Evolutionary conservation across 2,113 vertebrate genomes (phyloP).

Genomic region (Orthonyx spaldingii): DNA sequence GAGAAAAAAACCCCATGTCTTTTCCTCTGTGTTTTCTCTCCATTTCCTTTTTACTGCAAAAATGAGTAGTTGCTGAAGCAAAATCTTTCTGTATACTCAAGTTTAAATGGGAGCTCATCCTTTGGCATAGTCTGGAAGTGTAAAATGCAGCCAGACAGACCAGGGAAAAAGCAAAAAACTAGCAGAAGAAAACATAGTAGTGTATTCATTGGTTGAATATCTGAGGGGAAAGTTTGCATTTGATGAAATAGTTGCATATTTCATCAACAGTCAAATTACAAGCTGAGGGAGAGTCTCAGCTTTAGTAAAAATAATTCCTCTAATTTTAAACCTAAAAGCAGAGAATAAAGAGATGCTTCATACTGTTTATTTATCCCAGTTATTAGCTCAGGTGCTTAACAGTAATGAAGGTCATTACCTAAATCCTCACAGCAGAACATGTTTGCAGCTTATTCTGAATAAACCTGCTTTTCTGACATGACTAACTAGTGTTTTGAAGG

Average conservation of each 20-base stretch:
- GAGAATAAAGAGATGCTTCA: background rate
- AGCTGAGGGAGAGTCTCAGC: background rate
- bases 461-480: background rate
- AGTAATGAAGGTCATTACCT: background rate
- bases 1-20: background rate
- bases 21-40: background rate
- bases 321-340: background rate
- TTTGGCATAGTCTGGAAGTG: background rate
- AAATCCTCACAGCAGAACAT: background rate
- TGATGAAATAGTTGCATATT: background rate
- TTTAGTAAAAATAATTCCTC: background rate
- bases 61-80: background rate
- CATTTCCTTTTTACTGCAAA: background rate
- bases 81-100: background rate
- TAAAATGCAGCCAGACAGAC: background rate
- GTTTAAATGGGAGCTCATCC: background rate
- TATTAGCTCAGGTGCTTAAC: background rate
- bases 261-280: background rate
- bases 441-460: background rate
- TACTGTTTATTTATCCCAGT: background rate
- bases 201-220: background rate
- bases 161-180: background rate
- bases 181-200: background rate
- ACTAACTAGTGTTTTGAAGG: background rate
- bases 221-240: background rate